phyloP scores from a whole-genome alignment of 2,797 vertebrate genomes.

The Thalassophryne amazonica region DNA sequence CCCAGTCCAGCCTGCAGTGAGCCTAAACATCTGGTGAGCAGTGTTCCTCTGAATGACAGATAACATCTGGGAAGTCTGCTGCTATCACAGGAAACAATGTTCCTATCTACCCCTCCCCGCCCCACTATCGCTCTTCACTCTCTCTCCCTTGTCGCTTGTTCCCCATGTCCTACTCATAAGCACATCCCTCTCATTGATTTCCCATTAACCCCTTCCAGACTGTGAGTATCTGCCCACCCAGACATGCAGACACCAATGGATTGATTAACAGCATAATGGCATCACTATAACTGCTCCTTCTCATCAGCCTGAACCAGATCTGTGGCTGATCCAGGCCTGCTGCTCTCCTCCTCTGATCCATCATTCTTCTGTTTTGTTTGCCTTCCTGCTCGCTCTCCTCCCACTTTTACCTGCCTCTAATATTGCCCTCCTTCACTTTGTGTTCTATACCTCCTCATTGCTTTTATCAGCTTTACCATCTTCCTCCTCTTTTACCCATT shows the following conservation, averaged over 20 bases:
- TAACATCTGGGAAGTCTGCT: slow-evolving; percentile 84
- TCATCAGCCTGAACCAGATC: slow-evolving; percentile 50
- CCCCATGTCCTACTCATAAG: slow-evolving; percentile 69
- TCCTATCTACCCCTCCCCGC: slow-evolving; percentile 59
- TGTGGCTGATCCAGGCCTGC: slow-evolving; percentile 19
- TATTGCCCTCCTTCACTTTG: neutral
- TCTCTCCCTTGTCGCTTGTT: slow-evolving; percentile 41
- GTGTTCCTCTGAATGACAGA: slow-evolving; percentile 78
- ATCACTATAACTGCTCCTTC: slow-evolving; percentile 57
- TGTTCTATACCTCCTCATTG: neutral
- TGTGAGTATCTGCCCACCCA: slow-evolving; percentile 67
- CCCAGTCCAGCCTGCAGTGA: slow-evolving; percentile 51
- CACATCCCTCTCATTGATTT: slow-evolving; percentile 80
- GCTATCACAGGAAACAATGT: slow-evolving; percentile 82
- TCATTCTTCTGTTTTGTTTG: too few relatives aligned
- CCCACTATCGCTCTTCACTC: slow-evolving; percentile 33
- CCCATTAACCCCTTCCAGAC: slow-evolving; percentile 80
- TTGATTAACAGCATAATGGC: slow-evolving; percentile 72
- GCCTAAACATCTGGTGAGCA: slow-evolving; percentile 80
- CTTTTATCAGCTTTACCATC: neutral
- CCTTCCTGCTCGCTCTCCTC: too few relatives aligned
- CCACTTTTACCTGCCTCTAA: neutral
- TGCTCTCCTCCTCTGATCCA: too few relatives aligned
- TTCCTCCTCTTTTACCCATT: neutral
- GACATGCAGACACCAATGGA: slow-evolving; percentile 69